Evolutionary conservation across 2,888 invertebrate species (phyloP).

Genomic region (Dasysyrphus albostriatus): DNA sequence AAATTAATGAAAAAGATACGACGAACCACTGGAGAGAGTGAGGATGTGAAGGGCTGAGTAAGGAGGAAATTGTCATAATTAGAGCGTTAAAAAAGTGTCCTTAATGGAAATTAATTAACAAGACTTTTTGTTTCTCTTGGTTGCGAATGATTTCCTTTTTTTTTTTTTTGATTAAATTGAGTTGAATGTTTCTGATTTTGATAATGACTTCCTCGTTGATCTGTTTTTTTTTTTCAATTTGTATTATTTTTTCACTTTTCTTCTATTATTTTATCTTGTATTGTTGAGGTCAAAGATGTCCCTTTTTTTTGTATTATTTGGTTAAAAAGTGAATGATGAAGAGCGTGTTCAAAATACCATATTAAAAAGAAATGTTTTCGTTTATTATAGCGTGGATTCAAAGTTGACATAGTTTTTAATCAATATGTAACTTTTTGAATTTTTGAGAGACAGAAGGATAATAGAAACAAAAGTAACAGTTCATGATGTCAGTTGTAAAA

Average conservation of each 20-base stretch:
- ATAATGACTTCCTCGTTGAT: neutral
- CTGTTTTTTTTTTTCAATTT: neutral
- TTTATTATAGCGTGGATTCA: too few relatives aligned
- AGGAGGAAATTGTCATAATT: constrained; percentile 60
- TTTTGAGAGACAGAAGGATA: too few relatives aligned
- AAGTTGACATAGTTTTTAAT: too few relatives aligned
- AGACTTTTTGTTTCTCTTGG: constrained; percentile 55
- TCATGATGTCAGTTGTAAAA: too few relatives aligned
- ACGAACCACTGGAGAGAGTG: neutral
- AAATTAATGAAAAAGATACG: constrained; percentile 1
- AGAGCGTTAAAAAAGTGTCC: constrained; percentile 54
- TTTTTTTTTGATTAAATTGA: constrained; percentile 57
- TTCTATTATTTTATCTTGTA: neutral
- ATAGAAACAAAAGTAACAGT: too few relatives aligned
- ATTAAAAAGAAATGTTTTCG: too few relatives aligned
- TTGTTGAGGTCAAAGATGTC: neutral
- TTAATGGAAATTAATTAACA: constrained; percentile 71
- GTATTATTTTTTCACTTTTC: neutral
- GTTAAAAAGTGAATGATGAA: neutral
- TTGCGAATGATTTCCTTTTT: constrained; percentile 49
- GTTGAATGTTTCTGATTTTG: constrained; percentile 19
- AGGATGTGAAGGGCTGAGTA: constrained; percentile 25
- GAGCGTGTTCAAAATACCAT: too few relatives aligned
- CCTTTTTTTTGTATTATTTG: neutral
- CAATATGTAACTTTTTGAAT: too few relatives aligned